Conservation (phyloP, 1,140 invertebrate genomes). For the Temnothorax nylanderi region DNA sequence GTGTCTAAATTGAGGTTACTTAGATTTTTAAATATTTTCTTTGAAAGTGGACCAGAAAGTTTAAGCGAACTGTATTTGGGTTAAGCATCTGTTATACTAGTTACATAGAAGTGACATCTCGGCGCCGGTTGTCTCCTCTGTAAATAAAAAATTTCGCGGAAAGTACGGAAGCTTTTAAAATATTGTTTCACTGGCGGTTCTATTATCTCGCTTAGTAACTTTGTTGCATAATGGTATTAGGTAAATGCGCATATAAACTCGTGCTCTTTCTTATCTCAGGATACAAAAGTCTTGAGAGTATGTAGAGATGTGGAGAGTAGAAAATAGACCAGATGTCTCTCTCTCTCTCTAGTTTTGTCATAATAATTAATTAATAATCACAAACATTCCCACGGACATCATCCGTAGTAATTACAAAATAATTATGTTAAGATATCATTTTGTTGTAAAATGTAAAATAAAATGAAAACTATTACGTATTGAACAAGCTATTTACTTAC, state of each 20-base stretch:
- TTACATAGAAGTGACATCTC: not conserved
- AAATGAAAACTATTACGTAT: not conserved
- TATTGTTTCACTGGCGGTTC: constrained; percentile 29
- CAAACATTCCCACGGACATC: not conserved
- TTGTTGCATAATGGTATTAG: not conserved
- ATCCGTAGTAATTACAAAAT: not conserved
- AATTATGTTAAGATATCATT: not conserved
- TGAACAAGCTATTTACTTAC: not conserved
- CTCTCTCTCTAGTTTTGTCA: not conserved
- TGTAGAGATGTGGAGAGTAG: not conserved
- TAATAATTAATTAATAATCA: constrained; percentile 10
- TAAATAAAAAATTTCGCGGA: constrained; percentile 28
- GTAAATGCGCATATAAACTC: constrained; percentile 35
- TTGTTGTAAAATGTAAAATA: not conserved
- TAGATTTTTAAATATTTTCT: not conserved
- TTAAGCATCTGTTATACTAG: not conserved
- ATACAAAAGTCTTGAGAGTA: not conserved
- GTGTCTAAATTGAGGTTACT: not conserved
- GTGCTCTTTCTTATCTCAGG: not conserved
- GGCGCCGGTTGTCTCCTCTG: not conserved
- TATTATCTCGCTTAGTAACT: constrained; percentile 20
- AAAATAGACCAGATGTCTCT: not conserved
- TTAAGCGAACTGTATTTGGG: not conserved
- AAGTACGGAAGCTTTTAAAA: constrained; percentile 18
- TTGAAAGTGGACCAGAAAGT: not conserved